Base-by-base conservation (phyloP, 1,140 invertebrate species). In the Bombus polaris region DNA sequence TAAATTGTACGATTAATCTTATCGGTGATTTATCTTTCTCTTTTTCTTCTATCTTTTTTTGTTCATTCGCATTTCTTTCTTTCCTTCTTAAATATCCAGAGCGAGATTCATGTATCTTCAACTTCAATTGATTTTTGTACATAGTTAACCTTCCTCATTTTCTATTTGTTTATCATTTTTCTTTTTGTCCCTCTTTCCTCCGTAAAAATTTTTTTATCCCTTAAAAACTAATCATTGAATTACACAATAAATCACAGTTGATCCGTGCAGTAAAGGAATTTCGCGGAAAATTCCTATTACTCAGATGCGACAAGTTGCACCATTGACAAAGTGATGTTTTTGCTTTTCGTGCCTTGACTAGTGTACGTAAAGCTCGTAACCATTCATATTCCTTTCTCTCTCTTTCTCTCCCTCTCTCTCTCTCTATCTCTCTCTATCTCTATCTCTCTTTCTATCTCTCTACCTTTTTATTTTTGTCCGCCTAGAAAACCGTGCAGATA, bases 351-450 rank as follows among this genome's bases (percentile, higher is more conserved):
- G 86, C 72, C 74, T 92, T 90, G 91, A 94, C 91, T 93, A 93
- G 90, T 91, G 90, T 88, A 90, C 85, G 73, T 93, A 93, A 94
- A 93, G 90, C 92, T 93, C 88, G 88, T 92, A 91, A 91, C 87
- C 83, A 88, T 88, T 88, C 57, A 79, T 68, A 79, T 68, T 39
- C 22, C 28, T 44, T 80, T 39, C 44, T 37, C 44, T 15, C n/a
- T 53, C 25, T 71, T 5, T 42, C 18, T 71, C 37, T 13, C 12
- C 32, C 4, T 25, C 15, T 65, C 10, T 68, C n/a, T 18, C 13
- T 32, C 47, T 44, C 42, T 22, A 18, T 10, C 13, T 72, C 6
- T 37, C 18, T 37, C 12, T 68, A 32, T 25, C 8, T 53, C 42
- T 32, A 3, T 59, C 32, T 62, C n/a, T 62, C 15, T 47, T 5